Percentiles rank a stretch among this genome's conserved stretches.
Evolutionary conservation across 2,888 invertebrate species (phyloP).

Genomic region (Oligia fasciuncula): DNA sequence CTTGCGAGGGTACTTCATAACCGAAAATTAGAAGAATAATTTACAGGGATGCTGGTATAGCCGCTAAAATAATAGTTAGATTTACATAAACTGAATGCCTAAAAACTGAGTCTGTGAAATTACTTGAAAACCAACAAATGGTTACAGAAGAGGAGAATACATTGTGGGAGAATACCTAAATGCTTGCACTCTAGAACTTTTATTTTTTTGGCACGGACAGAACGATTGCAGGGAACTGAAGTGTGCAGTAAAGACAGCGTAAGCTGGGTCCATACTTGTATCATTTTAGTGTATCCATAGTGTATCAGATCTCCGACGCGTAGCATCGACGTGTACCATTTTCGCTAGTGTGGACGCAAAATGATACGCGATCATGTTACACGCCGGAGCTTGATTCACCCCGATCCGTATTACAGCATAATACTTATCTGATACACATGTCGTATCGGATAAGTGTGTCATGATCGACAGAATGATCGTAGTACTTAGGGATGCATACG

Average conservation of each 20-base stretch:
- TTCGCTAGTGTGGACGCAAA: too few species aligned
- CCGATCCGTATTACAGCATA: too few species aligned
- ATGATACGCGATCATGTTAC: too few species aligned
- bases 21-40: background rate
- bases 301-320: too few species aligned
- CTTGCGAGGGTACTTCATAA: too few species aligned
- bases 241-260: slow-evolving; percentile 3
- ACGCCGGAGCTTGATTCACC: too few species aligned
- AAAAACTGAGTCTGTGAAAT: background rate
- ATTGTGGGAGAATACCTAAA: slow-evolving; percentile 12
- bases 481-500: too few species aligned
- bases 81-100: background rate
- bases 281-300: too few species aligned
- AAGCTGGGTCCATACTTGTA: background rate
- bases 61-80: background rate
- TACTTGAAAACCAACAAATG: slow-evolving; percentile 8
- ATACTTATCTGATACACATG: too few species aligned
- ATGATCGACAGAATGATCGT: too few species aligned
- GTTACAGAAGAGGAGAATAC: slow-evolving; percentile 8
- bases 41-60: background rate
- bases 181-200: slow-evolving; percentile 2
- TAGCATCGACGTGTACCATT: too few species aligned
- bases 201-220: slow-evolving; percentile 7
- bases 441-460: too few species aligned
- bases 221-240: background rate